Evolutionary conservation across 2,888 invertebrate species (phyloP), one percentile per base, ranked within the genome.

Genomic region (Ormyrus nitidulus): DNA sequence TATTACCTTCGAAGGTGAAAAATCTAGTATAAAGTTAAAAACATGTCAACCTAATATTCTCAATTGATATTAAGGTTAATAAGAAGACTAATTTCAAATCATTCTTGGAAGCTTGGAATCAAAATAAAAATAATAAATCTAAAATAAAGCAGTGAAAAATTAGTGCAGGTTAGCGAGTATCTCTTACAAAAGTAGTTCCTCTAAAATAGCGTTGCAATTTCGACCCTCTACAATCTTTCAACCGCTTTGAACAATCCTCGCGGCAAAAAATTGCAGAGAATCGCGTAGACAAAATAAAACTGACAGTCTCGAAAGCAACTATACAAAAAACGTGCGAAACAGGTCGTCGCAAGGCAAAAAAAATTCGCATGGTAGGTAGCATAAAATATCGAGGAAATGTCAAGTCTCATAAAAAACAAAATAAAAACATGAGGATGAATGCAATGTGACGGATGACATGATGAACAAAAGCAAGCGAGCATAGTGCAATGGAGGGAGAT

Each of bases 381-480:
- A 58, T 56, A 54, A 61, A 65, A 65, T 46, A 61, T 74, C 8
- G 61, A 44, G 61, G 58, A 13, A 65, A 73, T 56, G 69, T 71
- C 61, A 72, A 81, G 74, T 74, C 54, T 58, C 54, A 66, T 59
- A 58, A 48, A 64, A 51, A 59, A 62, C 62, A 75, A 48, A 69
- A 61, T 70, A 44, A 73, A 54, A 71, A 56, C 19, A 75, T 51
- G 76, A 71, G 44, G 34, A 59, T 61, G 46, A 76, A 79, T 76
- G 81, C 81, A 81, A 65, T 34, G 59, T 79, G 73, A 77, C 64
- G 77, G 34, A 76, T 81, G 81, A 73, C 53, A 59, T 51, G 13
- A 77, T 81, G 78, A 70, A 77, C 49, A 79, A 65, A 79, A 81
- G 76, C 81, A 81, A 81, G 81, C 81, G 78, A 79, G 78, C 81